Evolutionary conservation across 2,113 vertebrate species (phyloP).

Genomic region (Oryzias woworae): DNA sequence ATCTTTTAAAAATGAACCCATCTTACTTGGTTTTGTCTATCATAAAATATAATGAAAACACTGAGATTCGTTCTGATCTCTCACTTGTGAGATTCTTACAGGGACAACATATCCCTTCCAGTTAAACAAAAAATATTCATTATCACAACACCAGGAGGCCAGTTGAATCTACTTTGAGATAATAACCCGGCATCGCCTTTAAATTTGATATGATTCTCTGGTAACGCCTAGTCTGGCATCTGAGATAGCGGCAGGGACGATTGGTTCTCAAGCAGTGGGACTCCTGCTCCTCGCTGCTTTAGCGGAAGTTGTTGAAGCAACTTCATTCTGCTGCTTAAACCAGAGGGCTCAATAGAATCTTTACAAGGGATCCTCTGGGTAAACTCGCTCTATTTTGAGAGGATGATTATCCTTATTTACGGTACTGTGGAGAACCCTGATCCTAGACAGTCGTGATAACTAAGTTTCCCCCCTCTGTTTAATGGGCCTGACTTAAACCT

Average conservation of each 20-base stretch:
- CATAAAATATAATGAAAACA: conserved; percentile 39
- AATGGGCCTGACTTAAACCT: conserved; percentile 23
- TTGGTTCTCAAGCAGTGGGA: conserved; percentile 43
- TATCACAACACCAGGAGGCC: conserved; percentile 64
- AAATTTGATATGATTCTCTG: conserved; percentile 71
- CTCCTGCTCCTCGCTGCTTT: conserved; percentile 30
- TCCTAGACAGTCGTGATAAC: conserved; percentile 24
- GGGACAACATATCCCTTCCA: conserved; percentile 77
- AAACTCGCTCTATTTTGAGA: conserved; percentile 26
- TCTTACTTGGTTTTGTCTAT: conserved; percentile 38
- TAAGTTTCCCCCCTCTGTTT: conserved; percentile 19
- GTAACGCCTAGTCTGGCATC: conserved; percentile 34
- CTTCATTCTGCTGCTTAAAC: conserved; percentile 19
- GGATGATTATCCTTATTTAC: conserved; percentile 52
- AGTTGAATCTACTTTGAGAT: conserved; percentile 58
- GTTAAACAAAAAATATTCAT: conserved; percentile 72
- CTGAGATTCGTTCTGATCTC: conserved; percentile 14
- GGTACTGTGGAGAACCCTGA: conserved; percentile 21
- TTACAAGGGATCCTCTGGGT: conserved; percentile 22
- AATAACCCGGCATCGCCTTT: conserved; percentile 69
- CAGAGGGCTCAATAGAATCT: conserved; percentile 30
- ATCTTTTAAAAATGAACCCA: conserved; percentile 38
- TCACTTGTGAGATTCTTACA: conserved; percentile 24
- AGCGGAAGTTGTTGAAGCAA: conserved; percentile 30
- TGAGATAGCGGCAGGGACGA: conserved; percentile 29